A percentile compares a stretch with the other conserved stretches of the same genome.
These are phyloP conservation scores for Apomyelois bistriatella DNA, from an alignment of 2,888 invertebrate species.

Conservation along the genomic window DNA sequence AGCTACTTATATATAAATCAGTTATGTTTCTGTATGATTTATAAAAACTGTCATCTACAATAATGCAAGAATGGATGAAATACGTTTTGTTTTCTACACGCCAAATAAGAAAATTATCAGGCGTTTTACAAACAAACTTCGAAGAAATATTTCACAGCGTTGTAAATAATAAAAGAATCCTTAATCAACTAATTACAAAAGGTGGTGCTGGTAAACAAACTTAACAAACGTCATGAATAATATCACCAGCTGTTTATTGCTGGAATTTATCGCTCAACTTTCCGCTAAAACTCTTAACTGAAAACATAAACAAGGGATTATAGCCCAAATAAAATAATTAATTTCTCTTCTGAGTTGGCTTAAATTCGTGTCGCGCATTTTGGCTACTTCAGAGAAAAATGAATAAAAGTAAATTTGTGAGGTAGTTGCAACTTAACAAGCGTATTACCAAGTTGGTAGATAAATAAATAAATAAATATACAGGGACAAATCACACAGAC, in stretches of 20 bases:
- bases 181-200: conserved; percentile 61
- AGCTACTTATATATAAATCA: no score
- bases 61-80: no score
- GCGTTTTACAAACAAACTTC: not conserved
- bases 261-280: conserved; percentile 66
- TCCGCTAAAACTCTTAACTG: conserved; percentile 64
- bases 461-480: no score
- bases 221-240: conserved; percentile 69
- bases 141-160: conserved; percentile 19
- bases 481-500: no score
- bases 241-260: conserved; percentile 71
- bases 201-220: conserved; percentile 63
- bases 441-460: no score
- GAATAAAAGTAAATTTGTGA: no score
- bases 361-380: conserved; percentile 12
- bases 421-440: no score
- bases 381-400: not conserved
- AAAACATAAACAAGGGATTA: conserved; percentile 67
- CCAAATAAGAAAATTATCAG: conserved; percentile 7
- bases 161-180: conserved; percentile 44
- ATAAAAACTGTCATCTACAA: no score
- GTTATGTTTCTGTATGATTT: no score
- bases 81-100: not conserved
- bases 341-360: conserved; percentile 37
- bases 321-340: conserved; percentile 56